phyloP scores from a whole-genome alignment of 2,888 invertebrate species.

The Apocheima hispidaria region DNA sequence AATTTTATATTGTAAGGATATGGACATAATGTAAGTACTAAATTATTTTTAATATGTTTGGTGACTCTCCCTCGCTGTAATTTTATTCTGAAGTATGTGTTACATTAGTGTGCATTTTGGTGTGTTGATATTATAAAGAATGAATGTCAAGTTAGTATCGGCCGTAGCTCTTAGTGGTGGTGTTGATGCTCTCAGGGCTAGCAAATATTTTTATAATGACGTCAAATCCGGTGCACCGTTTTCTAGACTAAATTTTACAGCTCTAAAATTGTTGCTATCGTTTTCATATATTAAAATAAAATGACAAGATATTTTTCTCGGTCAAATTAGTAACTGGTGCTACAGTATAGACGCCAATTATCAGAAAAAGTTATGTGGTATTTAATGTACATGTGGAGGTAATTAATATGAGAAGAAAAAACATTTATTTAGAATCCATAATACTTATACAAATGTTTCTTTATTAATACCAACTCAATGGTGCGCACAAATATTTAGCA shows the following conservation, averaged over 20 bases:
- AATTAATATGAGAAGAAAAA: too few relatives aligned
- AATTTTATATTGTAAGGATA: conserved; percentile 72
- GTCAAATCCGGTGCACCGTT: neutral
- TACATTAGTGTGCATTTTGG: conserved; percentile 65
- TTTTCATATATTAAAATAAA: too few relatives aligned
- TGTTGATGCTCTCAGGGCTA: neutral
- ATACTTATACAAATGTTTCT: too few relatives aligned
- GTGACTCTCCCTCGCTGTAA: conserved; percentile 78
- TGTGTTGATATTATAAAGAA: conserved; percentile 67
- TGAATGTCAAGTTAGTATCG: conserved; percentile 62
- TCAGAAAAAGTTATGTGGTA: too few relatives aligned
- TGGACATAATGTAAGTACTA: conserved; percentile 79
- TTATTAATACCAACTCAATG: too few relatives aligned
- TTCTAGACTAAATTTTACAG: neutral
- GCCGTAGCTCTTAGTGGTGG: conserved; percentile 66
- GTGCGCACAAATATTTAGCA: too few relatives aligned
- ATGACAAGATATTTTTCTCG: too few relatives aligned
- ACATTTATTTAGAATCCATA: too few relatives aligned
- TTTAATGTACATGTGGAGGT: too few relatives aligned
- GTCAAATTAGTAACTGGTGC: too few relatives aligned
- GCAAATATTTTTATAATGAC: neutral
- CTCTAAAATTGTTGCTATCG: neutral
- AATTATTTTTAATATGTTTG: conserved; percentile 84
- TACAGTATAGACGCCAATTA: too few relatives aligned
- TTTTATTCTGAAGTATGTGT: conserved; percentile 68